Evolutionary conservation across 2,797 vertebrate species (phyloP).

Genomic region (Diglossa cyanea): DNA sequence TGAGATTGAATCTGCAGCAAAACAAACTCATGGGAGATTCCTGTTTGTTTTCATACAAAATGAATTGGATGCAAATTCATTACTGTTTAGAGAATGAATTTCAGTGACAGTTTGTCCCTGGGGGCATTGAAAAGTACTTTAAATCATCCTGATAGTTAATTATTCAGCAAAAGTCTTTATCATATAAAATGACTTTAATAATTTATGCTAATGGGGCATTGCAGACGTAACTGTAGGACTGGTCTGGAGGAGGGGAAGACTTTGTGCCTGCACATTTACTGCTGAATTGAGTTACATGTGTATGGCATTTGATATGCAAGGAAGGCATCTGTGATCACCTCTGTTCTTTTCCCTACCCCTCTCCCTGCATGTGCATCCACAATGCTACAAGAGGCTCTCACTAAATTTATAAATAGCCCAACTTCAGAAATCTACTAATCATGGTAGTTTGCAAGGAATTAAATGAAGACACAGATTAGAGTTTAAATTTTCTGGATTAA

Average conservation of each 20-base stretch:
- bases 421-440: neutral
- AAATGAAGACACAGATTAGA: neutral
- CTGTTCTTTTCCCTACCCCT: neutral
- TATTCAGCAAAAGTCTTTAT: slow-evolving; percentile 35
- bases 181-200: slow-evolving; percentile 27
- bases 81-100: neutral
- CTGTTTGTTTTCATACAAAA: slow-evolving; percentile 40
- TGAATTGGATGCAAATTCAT: slow-evolving; percentile 45
- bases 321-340: neutral
- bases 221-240: neutral
- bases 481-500: neutral
- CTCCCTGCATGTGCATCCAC: neutral
- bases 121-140: slow-evolving; percentile 29
- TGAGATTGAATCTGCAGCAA: neutral
- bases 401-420: neutral
- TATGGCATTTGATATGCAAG: neutral
- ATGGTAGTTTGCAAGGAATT: neutral
- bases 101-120: slow-evolving; percentile 39
- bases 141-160: slow-evolving; percentile 27
- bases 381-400: neutral
- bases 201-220: slow-evolving; percentile 10
- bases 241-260: neutral
- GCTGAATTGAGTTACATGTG: neutral
- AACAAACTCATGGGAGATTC: slow-evolving; percentile 21
- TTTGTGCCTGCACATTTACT: neutral